Evolutionary conservation across 2,888 invertebrate species (phyloP), one percentile per base, ranked within the genome.

Genomic region (Tanypteryx hageni): DNA sequence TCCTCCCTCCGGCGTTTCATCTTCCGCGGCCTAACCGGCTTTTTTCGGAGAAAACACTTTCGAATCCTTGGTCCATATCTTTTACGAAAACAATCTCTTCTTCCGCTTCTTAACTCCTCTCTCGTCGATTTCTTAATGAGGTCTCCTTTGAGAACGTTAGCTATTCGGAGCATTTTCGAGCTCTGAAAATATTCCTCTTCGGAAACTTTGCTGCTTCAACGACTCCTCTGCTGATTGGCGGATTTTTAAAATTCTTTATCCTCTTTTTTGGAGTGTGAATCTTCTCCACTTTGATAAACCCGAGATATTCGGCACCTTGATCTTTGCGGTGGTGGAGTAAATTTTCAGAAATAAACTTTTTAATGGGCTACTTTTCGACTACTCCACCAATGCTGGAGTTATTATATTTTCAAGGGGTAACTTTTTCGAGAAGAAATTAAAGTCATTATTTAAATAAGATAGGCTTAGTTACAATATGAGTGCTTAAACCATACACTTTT

Each of bases 81-180:
- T 76, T 27, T 76, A 44, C 5, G 44, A 44, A 44, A 44, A 44
- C 44, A 44, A 44, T 3, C 76, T 27, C 27, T 76, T 27, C 22
- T 76, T 76, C 76, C 76, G 22, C 76, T 27, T 76, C 27, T 76
- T 27, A 76, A 76, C 44, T 44, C 44, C 44, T 44, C 44, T 44
- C 44, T 76, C 76, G 76, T 76, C 76, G 76, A 76, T 76, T 76
- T 22, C 76, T 27, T 76, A 76, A 76, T 27, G 76, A 76, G 76
- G 22, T 76, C 22, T 7, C 22, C n/a, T n/a, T 10, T 27, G 76
- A 9, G 27, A 76, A 76, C 27, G 76, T 13, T 13, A 76, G 76
- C 22, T 76, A 76, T 76, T 22, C 76, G 22, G 27, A n/a, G 10
- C 76, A 76, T 76, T 27, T 22, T 44, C 44, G 44, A 44, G 44